These are phyloP conservation scores for Melanotaenia trifasciata DNA, from an alignment of 2,797 vertebrate species.

Conservation along the genomic window DNA sequence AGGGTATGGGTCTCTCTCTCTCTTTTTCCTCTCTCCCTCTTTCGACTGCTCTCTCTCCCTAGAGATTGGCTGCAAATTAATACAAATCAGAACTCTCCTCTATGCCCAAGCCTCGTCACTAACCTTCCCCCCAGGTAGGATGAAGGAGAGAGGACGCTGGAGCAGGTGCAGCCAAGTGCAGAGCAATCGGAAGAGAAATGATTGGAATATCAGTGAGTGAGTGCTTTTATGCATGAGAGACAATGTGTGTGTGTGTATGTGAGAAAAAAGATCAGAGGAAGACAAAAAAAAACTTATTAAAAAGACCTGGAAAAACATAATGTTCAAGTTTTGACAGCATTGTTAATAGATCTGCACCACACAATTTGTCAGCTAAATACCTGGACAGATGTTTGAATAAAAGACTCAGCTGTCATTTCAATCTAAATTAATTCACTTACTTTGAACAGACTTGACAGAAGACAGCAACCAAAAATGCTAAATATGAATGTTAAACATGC, in stretches of 20 bases:
- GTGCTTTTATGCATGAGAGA: constrained; percentile 59
- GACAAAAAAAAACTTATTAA: constrained; percentile 48
- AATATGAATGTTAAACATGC: neutral
- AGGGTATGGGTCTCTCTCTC: constrained; percentile 12
- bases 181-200: constrained; percentile 76
- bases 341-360: constrained; percentile 13
- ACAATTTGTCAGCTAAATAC: constrained; percentile 15
- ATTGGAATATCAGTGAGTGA: constrained; percentile 76
- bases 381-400: constrained; percentile 45
- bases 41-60: constrained; percentile 42
- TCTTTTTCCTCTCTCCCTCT: neutral
- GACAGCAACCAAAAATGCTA: neutral
- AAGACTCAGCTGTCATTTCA: constrained; percentile 35
- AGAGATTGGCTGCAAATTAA: constrained; percentile 77
- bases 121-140: constrained; percentile 81
- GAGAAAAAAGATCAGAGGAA: constrained; percentile 27
- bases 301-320: constrained; percentile 37
- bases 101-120: constrained; percentile 51
- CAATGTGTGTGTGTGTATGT: constrained; percentile 27
- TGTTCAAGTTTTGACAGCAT: constrained; percentile 37
- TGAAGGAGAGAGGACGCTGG: constrained; percentile 60
- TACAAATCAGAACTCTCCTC: constrained; percentile 77
- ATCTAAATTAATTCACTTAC: constrained; percentile 18
- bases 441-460: constrained; percentile 6
- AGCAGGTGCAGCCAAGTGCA: constrained; percentile 79